Base-by-base conservation (phyloP, 2,797 vertebrate species). In the Poeciliopsis presidionis region DNA sequence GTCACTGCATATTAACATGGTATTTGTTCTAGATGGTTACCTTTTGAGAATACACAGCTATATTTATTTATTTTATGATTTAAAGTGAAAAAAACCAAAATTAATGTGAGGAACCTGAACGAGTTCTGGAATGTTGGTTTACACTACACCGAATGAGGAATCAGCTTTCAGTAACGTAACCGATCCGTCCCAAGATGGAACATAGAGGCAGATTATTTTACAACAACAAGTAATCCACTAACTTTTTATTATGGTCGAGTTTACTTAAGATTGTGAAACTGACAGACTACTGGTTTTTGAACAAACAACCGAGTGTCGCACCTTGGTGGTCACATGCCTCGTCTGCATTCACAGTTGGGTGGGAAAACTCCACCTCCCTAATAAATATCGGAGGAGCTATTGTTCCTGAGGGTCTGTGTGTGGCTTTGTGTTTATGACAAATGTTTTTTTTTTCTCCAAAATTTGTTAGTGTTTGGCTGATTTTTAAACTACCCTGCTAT, bases 311-410 rank as follows among this genome's bases (percentile, higher is more conserved):
- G 78, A 72, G 80, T 81, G 82, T 90, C 84, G 74, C 89, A 90
- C 89, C 83, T 91, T 84, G 61, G 85, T 90, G 87, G 86, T 90
- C 86, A 86, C 76, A 85, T 53, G 72, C 77, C 77, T 79, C 75
- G 75, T 86, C n/a, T 76, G 83, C 51, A 47, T 85, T 93, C 87
- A 81, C 86, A 84, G 82, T 76, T 79, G 83, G 78, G 85, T 91
- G 90, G 86, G 86, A 92, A 93, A 80, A 83, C 88, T 82, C 80
- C 86, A 72, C 87, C 90, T 86, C 74, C 57, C 39, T n/a, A 70
- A 82, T 79, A 83, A 45, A 81, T 74, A 81, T 72, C 4, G 7
- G 20, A 36, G 30, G 16, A 39, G 25, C 9, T 39, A 45, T 49
- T 65, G 20, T 47, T 46, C 39, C 73, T 18, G n/a, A 75, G 45